Evolutionary conservation across 2,888 invertebrate species (phyloP).

Genomic region (Ceriagrion tenellum): DNA sequence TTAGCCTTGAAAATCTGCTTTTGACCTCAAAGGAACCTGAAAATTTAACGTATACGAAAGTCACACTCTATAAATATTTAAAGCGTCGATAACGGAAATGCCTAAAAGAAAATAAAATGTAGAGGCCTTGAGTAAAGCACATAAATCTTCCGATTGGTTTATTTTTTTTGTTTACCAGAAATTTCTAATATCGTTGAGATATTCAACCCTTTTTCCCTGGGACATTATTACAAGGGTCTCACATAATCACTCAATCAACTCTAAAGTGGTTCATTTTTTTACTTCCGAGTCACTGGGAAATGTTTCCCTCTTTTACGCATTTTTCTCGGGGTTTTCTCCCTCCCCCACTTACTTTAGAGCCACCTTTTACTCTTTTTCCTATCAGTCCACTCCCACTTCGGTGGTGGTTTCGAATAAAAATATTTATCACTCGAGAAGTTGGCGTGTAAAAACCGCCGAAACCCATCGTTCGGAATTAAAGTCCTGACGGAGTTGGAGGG

Average conservation of each 20-base stretch:
- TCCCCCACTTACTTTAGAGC: not conserved
- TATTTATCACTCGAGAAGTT: not conserved
- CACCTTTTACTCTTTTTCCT: not conserved
- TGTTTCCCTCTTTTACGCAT: not conserved
- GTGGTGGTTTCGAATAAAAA: not conserved
- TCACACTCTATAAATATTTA: no score
- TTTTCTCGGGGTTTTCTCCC: not conserved
- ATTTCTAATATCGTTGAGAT: not conserved
- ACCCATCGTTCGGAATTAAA: not conserved
- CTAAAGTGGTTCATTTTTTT: not conserved
- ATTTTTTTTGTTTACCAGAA: not conserved
- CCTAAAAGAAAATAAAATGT: not conserved
- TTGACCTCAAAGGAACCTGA: no score
- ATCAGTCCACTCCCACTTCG: not conserved
- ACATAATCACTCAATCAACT: constrained; percentile 39
- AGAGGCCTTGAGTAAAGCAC: not conserved
- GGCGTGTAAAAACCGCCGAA: not conserved
- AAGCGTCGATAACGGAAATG: not conserved
- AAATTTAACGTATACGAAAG: no score
- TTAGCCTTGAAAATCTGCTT: no score
- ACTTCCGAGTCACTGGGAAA: not conserved
- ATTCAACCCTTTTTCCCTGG: not conserved
- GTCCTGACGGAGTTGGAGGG: not conserved
- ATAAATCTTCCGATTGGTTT: not conserved
- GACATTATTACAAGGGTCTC: not conserved